Conservation (phyloP, 2,113 vertebrate genomes). For the Dinomys branickii region DNA sequence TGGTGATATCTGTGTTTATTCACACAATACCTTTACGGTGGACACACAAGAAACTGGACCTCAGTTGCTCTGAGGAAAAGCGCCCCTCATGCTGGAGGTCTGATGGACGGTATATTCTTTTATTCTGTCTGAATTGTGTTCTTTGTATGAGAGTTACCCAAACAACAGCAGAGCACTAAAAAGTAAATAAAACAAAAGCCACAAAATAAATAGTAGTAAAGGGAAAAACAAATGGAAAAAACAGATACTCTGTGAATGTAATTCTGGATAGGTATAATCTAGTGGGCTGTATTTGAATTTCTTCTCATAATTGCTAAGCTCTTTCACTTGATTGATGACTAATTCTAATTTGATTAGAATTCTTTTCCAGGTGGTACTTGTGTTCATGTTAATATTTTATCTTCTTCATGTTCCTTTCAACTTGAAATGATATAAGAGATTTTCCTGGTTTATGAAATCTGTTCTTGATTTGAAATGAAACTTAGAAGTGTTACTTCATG, state of each 20-base stretch:
- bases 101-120: not conserved
- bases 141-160: not conserved
- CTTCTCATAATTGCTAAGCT: not conserved
- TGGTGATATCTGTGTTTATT: not conserved
- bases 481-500: constrained; percentile 5
- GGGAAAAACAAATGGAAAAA: not conserved
- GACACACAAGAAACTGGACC: not conserved
- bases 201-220: not conserved
- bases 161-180: constrained; percentile 3
- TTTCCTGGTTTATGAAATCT: constrained; percentile 26
- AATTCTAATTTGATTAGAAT: not conserved
- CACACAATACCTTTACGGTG: not conserved
- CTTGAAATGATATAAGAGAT: not conserved
- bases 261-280: not conserved
- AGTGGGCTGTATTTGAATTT: not conserved
- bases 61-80: not conserved
- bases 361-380: not conserved
- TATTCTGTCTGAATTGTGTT: not conserved
- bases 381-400: constrained; percentile 12
- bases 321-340: not conserved
- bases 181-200: constrained; percentile 22
- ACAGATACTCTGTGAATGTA: not conserved
- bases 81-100: not conserved
- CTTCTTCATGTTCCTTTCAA: not conserved
- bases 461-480: constrained; percentile 41